Evolutionary conservation across 2,113 vertebrate species (phyloP).

Genomic region (Centropus bengalensis): DNA sequence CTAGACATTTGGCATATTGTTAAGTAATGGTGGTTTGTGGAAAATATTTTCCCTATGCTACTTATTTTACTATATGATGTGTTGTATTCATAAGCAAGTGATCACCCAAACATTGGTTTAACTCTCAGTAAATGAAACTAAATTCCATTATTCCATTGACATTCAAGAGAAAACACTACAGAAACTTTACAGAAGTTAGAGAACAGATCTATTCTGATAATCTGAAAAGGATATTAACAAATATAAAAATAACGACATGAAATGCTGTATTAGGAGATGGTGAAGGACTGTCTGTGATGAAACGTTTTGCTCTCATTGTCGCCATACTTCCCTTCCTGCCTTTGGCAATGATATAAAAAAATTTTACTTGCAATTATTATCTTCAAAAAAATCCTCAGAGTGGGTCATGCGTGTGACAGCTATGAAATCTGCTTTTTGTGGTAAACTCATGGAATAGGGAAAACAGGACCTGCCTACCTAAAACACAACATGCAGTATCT

Average conservation of each 20-base stretch:
- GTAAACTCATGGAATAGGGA: not conserved
- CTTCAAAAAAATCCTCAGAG: not conserved
- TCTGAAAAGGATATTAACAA: not conserved
- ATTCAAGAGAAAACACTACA: not conserved
- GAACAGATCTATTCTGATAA: not conserved
- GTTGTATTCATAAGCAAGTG: not conserved
- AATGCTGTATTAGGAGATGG: not conserved
- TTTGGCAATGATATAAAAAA: not conserved
- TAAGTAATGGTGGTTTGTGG: not conserved
- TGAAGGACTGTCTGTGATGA: not conserved
- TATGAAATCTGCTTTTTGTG: not conserved
- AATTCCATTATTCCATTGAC: not conserved
- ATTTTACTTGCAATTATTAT: not conserved
- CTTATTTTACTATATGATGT: not conserved
- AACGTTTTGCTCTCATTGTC: not conserved
- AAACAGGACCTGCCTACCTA: not conserved
- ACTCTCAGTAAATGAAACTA: not conserved
- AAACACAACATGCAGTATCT: not conserved
- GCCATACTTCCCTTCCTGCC: not conserved
- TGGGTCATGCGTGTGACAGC: accelerated
- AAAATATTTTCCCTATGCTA: not conserved
- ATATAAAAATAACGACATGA: not conserved
- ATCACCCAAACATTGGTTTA: not conserved
- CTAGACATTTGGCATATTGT: not conserved
- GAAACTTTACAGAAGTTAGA: not conserved